Evolutionary conservation across 2,888 invertebrate species (phyloP).

Genomic region (Argynnis bischoffii): DNA sequence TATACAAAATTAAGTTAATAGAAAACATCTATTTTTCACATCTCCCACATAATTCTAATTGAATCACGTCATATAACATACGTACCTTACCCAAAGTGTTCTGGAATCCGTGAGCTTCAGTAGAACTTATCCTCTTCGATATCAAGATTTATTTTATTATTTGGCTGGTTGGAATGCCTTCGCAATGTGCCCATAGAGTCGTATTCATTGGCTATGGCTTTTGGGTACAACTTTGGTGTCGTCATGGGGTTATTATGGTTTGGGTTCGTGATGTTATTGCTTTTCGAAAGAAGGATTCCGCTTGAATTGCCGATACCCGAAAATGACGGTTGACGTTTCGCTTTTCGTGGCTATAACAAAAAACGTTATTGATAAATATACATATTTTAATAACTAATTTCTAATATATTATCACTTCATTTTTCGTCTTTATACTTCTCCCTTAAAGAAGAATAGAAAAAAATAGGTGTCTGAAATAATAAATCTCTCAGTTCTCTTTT

Average conservation of each 20-base stretch:
- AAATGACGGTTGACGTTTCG: slow-evolving; percentile 88
- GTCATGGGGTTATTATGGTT: slow-evolving; percentile 82
- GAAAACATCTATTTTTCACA: too few species aligned
- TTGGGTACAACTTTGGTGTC: slow-evolving; percentile 86
- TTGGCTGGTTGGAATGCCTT: slow-evolving; percentile 88
- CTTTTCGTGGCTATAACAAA: slow-evolving; percentile 69
- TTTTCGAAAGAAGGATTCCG: slow-evolving; percentile 79
- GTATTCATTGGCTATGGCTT: slow-evolving; percentile 88
- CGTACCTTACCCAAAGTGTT: slow-evolving; percentile 5
- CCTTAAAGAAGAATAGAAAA: too few species aligned
- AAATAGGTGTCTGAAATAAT: too few species aligned
- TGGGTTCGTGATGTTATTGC: slow-evolving; percentile 83
- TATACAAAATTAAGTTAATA: too few species aligned
- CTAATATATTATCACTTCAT: background rate
- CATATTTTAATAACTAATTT: background rate
- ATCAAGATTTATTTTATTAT: slow-evolving; percentile 84
- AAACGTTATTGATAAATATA: slow-evolving; percentile 8
- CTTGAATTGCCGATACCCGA: slow-evolving; percentile 80
- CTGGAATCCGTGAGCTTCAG: slow-evolving; percentile 52
- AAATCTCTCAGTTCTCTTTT: too few species aligned
- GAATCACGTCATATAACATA: background rate
- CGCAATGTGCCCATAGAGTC: slow-evolving; percentile 88
- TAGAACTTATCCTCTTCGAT: slow-evolving; percentile 86
- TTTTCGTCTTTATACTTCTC: background rate
- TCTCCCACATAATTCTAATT: background rate